Evolutionary conservation across 2,113 vertebrate species (phyloP).

Genomic region (Haemorhous mexicanus): DNA sequence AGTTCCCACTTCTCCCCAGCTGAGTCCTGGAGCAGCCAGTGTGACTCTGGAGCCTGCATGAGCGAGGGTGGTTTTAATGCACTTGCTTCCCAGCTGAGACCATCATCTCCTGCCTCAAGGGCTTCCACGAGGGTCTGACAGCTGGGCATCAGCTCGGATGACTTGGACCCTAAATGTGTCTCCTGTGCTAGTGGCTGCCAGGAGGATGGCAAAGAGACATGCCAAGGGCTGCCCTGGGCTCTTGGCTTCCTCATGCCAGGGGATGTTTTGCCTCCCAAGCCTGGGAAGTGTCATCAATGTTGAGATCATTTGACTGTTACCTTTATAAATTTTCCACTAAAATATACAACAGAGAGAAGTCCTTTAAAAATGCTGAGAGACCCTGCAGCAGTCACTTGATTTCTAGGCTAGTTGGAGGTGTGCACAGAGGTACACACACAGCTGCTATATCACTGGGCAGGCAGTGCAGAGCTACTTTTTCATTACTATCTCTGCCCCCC

Average conservation of each 20-base stretch:
- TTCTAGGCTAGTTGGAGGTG: neutral
- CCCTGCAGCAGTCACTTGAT: neutral
- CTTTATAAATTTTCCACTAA: neutral
- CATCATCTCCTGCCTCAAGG: rapidly evolving
- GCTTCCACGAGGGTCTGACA: neutral
- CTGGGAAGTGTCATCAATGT: neutral
- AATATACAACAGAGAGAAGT: neutral
- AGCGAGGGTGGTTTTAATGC: neutral
- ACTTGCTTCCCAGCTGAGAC: neutral
- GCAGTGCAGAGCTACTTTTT: neutral
- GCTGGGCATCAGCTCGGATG: neutral
- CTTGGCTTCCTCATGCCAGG: neutral
- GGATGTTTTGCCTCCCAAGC: neutral
- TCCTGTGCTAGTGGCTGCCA: neutral
- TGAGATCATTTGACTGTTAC: neutral
- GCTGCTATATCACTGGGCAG: neutral
- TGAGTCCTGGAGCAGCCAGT: neutral
- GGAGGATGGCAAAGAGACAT: neutral
- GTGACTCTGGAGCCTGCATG: neutral
- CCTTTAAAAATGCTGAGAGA: neutral
- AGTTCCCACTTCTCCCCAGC: neutral
- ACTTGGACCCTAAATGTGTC: neutral
- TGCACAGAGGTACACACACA: neutral
- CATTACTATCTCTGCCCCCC: neutral
- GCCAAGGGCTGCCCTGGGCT: rapidly evolving